Evolutionary conservation across 2,888 invertebrate species (phyloP), one percentile per base, ranked within the genome.

Genomic region (Operophtera brumata): DNA sequence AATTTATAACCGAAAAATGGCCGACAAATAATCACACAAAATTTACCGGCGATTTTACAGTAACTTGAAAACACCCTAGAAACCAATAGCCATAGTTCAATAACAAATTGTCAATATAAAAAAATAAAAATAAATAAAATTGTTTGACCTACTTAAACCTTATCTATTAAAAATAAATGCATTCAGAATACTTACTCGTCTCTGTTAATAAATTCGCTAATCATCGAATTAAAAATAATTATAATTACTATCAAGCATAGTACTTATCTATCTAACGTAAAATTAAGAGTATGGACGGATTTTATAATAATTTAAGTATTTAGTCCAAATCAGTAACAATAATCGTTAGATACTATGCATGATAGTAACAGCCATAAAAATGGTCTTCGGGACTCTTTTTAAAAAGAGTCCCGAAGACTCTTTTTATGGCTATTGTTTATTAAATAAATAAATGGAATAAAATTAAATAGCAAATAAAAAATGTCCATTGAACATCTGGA

Each of bases 41-140:
- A 78, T 81, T 80, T 75, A 61, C 69, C 80, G 84, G 80, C 85
- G 57, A 84, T 82, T 85, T 85, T 84, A 75, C 82, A 79, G 75
- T 73, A 65, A 46, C 50, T 59, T 59, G 57, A 66, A 62, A 63
- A 69, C 67, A 71, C 70, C 65, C 64, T 69, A 66, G 64, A 73
- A 71, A 58, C 62, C 59, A 55, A 55, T 56, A 46, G 36, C 45
- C 54, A 66, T 64, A 57, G 57, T 52, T 13, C 53, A 34, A 46
- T 39, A 58, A 47, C 40, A 34, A 48, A 47, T 20, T 20, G 20
- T 20, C 20, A 20, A 45, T 52, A 6, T n/a, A n/a, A n/a, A n/a
- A 8, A 9, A 30, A 9, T 30, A 5, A 58, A 47, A 46, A 48
- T 47, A 41, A 53, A 47, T 43, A 36, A 47, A 13, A 36, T 44